These are phyloP conservation scores for Hypomesus transpacificus DNA, from an alignment of 2,113 vertebrate species.

Conservation along the genomic window DNA sequence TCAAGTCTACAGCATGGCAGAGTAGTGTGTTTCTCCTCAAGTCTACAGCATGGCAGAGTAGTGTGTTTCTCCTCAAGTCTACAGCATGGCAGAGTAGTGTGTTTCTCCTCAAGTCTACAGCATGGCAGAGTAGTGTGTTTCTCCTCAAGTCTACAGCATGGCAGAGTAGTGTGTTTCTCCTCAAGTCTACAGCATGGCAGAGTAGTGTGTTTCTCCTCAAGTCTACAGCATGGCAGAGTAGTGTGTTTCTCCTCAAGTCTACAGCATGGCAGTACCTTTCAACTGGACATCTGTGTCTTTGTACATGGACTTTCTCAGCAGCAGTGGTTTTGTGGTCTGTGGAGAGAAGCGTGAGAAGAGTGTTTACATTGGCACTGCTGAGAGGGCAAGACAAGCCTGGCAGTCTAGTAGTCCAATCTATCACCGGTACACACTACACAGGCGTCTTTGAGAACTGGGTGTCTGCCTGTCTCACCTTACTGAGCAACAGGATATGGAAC, in stretches of 20 bases:
- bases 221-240: not conserved
- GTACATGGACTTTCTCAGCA: conserved; percentile 82
- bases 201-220: no score
- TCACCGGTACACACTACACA: conserved; percentile 14
- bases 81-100: not conserved
- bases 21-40: no score
- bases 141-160: not conserved
- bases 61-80: not conserved
- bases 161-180: not conserved
- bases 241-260: not conserved
- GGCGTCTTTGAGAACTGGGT: not conserved
- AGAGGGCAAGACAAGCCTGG: not conserved
- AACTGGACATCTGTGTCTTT: conserved; percentile 77
- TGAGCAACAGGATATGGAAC: conserved; percentile 20
- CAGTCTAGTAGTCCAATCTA: not conserved
- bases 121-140: not conserved
- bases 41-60: not conserved
- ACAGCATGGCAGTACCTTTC: conserved; percentile 64
- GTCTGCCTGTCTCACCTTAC: not conserved
- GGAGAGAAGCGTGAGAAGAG: conserved; percentile 21
- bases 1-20: not conserved
- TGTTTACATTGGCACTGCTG: not conserved
- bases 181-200: not conserved
- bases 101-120: not conserved
- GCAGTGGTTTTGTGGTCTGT: conserved; percentile 76